These are phyloP conservation scores for Propithecus deckenii DNA, from an alignment of 2,797 vertebrate species.

Conservation along the genomic window DNA sequence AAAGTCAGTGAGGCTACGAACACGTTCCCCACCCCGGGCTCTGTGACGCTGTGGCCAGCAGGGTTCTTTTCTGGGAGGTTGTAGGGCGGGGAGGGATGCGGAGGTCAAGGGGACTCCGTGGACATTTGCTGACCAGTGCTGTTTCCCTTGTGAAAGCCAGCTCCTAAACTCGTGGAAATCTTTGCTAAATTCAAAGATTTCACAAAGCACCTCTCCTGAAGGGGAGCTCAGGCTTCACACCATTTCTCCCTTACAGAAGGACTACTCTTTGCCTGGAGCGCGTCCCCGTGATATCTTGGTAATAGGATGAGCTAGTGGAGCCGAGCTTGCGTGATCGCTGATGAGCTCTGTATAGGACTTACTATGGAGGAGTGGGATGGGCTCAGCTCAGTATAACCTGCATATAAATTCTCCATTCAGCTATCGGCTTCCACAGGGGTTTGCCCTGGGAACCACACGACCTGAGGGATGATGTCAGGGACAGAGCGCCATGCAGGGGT, in stretches of 20 bases:
- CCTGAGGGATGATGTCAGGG: background rate
- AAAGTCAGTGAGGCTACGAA: accelerated
- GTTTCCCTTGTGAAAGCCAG: background rate
- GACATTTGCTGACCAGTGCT: no score
- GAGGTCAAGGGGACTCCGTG: background rate
- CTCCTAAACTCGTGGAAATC: background rate
- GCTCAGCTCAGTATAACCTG: no score
- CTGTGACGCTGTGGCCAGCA: background rate
- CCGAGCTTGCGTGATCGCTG: background rate
- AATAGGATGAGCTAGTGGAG: background rate
- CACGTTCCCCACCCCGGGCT: background rate
- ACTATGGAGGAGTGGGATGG: background rate
- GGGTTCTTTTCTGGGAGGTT: background rate
- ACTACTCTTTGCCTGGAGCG: background rate
- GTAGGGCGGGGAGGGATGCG: accelerated
- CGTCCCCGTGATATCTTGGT: background rate
- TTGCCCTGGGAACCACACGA: background rate
- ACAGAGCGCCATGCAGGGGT: background rate
- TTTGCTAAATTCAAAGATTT: background rate
- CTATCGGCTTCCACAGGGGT: background rate
- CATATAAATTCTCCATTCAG: background rate
- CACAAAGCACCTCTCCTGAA: background rate
- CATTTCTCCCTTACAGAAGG: background rate
- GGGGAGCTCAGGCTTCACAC: background rate
- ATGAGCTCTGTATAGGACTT: background rate